Evolutionary conservation across 2,113 vertebrate genomes (phyloP).

Genomic region (Calidris pygmaea): DNA sequence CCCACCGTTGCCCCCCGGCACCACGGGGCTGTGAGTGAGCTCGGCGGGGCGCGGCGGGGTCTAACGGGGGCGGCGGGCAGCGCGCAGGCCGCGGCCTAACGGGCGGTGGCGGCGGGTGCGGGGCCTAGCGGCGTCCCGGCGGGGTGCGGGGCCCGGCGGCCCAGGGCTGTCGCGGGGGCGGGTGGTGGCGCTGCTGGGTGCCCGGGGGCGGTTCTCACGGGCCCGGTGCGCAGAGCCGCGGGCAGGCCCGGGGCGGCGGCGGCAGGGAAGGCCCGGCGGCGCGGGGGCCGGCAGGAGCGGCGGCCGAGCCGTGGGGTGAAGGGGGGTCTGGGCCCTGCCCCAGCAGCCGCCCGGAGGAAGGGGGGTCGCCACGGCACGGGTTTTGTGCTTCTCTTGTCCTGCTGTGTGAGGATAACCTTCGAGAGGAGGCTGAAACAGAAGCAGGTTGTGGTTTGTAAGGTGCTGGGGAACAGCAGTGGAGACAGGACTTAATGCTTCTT

Average conservation of each 20-base stretch:
- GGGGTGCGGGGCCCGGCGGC: too few species aligned
- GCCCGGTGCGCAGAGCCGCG: neutral
- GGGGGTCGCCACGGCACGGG: fast-evolving
- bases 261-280: neutral
- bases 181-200: neutral
- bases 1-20: too few species aligned
- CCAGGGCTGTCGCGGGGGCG: neutral
- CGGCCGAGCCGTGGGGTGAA: neutral
- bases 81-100: too few species aligned
- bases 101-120: too few species aligned
- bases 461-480: fast-evolving
- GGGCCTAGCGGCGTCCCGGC: too few species aligned
- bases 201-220: neutral
- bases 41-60: too few species aligned
- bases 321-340: too few species aligned
- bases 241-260: neutral
- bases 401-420: fast-evolving
- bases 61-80: too few species aligned
- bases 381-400: fast-evolving
- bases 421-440: neutral
- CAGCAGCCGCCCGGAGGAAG: neutral
- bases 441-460: neutral
- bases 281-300: neutral
- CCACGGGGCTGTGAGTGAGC: too few species aligned
- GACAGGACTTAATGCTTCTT: too few species aligned